Conservation (phyloP, 1,140 invertebrate genomes). For the Brachystomella parvula region DNA sequence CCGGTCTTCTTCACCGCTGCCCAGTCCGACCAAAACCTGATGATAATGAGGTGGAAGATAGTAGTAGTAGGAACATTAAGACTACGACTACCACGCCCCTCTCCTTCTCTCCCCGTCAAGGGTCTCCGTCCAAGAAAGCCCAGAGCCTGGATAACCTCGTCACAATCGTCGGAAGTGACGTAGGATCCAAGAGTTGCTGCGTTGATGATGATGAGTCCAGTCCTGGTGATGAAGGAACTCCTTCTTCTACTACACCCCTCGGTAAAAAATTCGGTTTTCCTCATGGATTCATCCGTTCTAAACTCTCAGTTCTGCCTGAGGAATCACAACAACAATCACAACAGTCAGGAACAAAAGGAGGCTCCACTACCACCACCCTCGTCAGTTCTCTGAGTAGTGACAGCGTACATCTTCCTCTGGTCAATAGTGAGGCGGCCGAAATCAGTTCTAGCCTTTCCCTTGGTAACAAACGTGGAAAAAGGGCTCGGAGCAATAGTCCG, state of each 20-base stretch:
- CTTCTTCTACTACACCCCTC: slow-evolving; percentile 9
- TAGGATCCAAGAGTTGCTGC: background rate
- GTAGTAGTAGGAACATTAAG: slow-evolving; percentile 4
- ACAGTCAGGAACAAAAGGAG: slow-evolving; percentile 11
- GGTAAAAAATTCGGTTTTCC: slow-evolving; percentile 40
- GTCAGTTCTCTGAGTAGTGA: slow-evolving; percentile 29
- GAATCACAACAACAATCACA: slow-evolving; percentile 29
- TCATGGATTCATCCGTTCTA: slow-evolving; percentile 42
- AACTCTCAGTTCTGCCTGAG: slow-evolving; percentile 39
- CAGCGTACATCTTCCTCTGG: slow-evolving; percentile 28
- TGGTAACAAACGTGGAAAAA: slow-evolving; percentile 3
- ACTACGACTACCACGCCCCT: background rate
- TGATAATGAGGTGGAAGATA: background rate
- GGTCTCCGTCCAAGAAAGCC: slow-evolving; percentile 30
- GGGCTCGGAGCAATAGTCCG: slow-evolving; percentile 25
- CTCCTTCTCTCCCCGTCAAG: background rate
- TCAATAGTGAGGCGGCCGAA: background rate
- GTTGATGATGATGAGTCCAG: background rate
- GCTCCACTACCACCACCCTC: slow-evolving; percentile 3
- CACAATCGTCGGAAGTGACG: slow-evolving; percentile 32
- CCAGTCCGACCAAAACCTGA: background rate
- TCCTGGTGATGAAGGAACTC: background rate
- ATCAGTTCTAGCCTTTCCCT: background rate
- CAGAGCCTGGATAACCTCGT: slow-evolving; percentile 33
- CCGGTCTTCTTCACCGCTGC: background rate